These are phyloP conservation scores for Melanotaenia trifasciata DNA, from an alignment of 2,797 vertebrate genomes.

Conservation along the genomic window DNA sequence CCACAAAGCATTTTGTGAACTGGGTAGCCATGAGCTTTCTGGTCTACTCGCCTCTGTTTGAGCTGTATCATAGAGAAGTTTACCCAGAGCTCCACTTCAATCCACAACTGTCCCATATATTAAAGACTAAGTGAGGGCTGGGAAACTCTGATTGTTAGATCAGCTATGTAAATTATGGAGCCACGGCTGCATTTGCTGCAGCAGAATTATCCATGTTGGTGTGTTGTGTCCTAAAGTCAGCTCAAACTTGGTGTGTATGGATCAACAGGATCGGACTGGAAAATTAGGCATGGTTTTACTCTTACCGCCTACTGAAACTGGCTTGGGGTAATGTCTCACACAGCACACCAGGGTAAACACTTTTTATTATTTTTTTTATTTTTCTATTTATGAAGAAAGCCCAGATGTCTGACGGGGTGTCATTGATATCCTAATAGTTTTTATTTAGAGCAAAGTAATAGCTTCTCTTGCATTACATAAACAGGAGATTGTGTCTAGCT, in stretches of 20 bases:
- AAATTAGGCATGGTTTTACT: constrained; percentile 42
- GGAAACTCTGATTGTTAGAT: constrained; percentile 61
- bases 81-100: constrained; percentile 57
- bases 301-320: constrained; percentile 38
- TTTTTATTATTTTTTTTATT: not conserved
- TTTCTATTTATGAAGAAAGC: constrained; percentile 23
- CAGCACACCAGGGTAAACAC: constrained; percentile 1
- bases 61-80: constrained; percentile 70
- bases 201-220: constrained; percentile 49
- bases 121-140: constrained; percentile 34
- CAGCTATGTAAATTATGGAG: constrained; percentile 52
- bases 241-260: constrained; percentile 54
- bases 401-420: constrained; percentile 5
- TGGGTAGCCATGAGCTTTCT: constrained; percentile 32
- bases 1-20: constrained; percentile 37
- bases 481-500: constrained; percentile 32
- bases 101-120: constrained; percentile 42
- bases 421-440: constrained; percentile 20
- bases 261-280: constrained; percentile 42
- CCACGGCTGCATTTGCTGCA: constrained; percentile 21
- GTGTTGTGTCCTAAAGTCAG: constrained; percentile 48
- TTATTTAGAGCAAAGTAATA: constrained; percentile 48
- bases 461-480: constrained; percentile 36
- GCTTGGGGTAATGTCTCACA: constrained; percentile 14
- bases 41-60: constrained; percentile 62